Evolutionary conservation across 2,797 vertebrate genomes (phyloP).

Genomic region (Coregonus ussuriensis): DNA sequence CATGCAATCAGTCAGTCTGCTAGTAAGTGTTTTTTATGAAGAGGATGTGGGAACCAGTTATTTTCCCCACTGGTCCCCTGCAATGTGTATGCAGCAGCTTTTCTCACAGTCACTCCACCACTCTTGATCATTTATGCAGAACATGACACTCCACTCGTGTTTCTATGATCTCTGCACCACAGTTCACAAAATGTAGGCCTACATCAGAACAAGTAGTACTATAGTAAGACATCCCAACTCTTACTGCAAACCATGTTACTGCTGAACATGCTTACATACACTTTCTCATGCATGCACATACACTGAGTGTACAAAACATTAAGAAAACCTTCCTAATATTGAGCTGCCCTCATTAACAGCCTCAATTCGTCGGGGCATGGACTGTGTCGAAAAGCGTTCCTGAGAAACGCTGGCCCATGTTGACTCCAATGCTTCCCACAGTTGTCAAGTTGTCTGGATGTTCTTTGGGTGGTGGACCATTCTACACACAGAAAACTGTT

Average conservation of each 20-base stretch:
- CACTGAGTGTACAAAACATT: too few relatives aligned
- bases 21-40: background rate
- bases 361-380: too few relatives aligned
- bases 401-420: too few relatives aligned
- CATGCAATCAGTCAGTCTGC: background rate
- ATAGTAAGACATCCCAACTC: background rate
- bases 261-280: too few relatives aligned
- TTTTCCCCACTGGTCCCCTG: background rate
- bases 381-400: too few relatives aligned
- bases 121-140: background rate
- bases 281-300: too few relatives aligned
- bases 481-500: too few relatives aligned
- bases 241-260: background rate
- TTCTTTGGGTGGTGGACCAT: too few relatives aligned
- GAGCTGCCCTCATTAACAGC: too few relatives aligned
- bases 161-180: background rate
- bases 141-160: background rate
- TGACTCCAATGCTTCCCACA: too few relatives aligned
- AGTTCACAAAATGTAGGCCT: background rate
- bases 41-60: constrained; percentile 4
- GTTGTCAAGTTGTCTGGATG: too few relatives aligned
- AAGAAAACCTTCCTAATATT: too few relatives aligned
- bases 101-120: background rate
- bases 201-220: background rate
- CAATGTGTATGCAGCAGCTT: background rate